Percentiles rank a stretch among this genome's conserved stretches.
Evolutionary conservation across 2,888 invertebrate species (phyloP).

Genomic region (Drosophila bunnanda): DNA sequence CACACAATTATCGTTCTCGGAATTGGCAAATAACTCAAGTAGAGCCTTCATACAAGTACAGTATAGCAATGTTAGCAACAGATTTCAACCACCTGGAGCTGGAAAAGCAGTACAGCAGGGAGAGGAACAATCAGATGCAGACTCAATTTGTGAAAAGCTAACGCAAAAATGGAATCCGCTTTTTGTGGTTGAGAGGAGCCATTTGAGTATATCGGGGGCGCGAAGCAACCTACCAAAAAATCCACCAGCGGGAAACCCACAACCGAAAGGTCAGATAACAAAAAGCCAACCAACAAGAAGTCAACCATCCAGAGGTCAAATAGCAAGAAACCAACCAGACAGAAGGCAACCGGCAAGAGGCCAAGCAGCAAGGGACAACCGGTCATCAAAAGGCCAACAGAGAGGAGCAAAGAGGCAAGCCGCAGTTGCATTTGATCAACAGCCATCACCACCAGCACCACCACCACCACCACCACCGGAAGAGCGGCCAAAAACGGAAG

Average conservation of each 20-base stretch:
- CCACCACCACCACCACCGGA: too few relatives aligned
- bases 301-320: background rate
- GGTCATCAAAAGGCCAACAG: background rate
- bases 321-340: background rate
- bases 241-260: background rate
- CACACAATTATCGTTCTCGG: constrained; percentile 12
- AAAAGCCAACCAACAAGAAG: background rate
- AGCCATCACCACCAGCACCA: background rate
- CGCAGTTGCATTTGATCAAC: background rate
- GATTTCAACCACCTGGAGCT: background rate
- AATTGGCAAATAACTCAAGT: background rate
- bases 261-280: background rate
- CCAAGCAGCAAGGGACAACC: background rate
- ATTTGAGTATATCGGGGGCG: background rate
- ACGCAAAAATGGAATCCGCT: background rate
- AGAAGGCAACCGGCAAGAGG: background rate
- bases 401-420: background rate
- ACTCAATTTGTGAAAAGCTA: background rate
- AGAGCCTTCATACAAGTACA: background rate
- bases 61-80: background rate
- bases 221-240: background rate
- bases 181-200: background rate
- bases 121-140: background rate
- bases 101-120: background rate
- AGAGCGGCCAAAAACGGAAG: background rate